A percentile compares a stretch with the other conserved stretches of the same genome.
Evolutionary conservation across 2,113 vertebrate genomes (phyloP).

Genomic region (Daboia siamensis): DNA sequence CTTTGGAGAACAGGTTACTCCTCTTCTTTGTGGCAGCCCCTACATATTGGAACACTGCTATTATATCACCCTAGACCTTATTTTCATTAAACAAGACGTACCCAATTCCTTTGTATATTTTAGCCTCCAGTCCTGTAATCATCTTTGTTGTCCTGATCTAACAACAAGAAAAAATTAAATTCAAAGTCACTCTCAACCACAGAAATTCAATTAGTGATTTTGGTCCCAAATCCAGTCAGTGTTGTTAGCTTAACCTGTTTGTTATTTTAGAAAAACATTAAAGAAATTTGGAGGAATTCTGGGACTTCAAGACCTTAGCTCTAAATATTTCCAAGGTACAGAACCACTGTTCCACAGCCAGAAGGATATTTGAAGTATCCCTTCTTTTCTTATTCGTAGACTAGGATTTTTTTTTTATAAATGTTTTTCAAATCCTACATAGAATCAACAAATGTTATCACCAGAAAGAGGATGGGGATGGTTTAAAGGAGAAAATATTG

Average conservation of each 20-base stretch:
- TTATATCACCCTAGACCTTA: background rate
- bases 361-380: background rate
- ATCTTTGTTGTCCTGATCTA: background rate
- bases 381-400: slow-evolving; percentile 39
- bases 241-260: background rate
- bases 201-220: background rate
- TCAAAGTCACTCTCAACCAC: background rate
- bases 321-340: background rate
- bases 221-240: background rate
- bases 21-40: background rate
- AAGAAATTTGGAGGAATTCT: background rate
- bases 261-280: background rate
- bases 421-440: slow-evolving; percentile 26
- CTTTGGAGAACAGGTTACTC: background rate
- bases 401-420: slow-evolving; percentile 45
- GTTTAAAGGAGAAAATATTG: slow-evolving; percentile 4
- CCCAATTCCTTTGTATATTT: background rate
- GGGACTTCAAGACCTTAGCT: background rate
- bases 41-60: background rate
- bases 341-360: background rate
- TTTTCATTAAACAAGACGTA: background rate
- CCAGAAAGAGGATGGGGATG: slow-evolving; percentile 42
- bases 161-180: background rate
- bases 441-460: slow-evolving; percentile 56
- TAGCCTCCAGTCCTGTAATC: background rate